phyloP scores from a whole-genome alignment of 2,797 vertebrate species.

The Emydoidea blandingii region DNA sequence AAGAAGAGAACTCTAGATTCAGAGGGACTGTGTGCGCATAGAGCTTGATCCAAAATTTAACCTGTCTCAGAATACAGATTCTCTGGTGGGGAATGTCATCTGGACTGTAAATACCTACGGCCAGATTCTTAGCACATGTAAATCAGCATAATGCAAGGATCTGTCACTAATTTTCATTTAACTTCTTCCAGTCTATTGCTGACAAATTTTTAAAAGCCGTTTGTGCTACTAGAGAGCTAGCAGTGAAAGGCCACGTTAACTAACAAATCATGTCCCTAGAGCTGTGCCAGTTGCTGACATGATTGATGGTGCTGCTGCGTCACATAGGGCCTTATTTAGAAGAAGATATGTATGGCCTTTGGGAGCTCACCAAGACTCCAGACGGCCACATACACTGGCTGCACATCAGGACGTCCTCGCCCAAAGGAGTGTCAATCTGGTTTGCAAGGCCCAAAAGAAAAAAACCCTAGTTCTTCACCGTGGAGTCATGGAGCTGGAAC shows the following conservation, averaged over 20 bases:
- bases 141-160: background rate
- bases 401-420: background rate
- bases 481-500: background rate
- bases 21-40: background rate
- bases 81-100: background rate
- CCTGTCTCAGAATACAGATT: background rate
- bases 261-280: slow-evolving; percentile 39
- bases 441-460: background rate
- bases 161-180: background rate
- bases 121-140: background rate
- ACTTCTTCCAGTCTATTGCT: background rate
- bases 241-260: slow-evolving; percentile 47
- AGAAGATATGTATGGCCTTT: background rate
- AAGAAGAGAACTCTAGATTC: background rate
- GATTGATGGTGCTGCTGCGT: slow-evolving; percentile 47
- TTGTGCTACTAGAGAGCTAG: background rate
- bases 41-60: background rate
- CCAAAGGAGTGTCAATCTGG: slow-evolving; percentile 9
- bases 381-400: background rate
- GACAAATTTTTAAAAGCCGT: slow-evolving; percentile 24
- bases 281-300: slow-evolving; percentile 43
- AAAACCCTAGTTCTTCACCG: background rate
- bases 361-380: background rate
- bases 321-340: slow-evolving; percentile 41
- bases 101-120: background rate